Evolutionary conservation across 2,888 invertebrate species (phyloP).

Genomic region (Dryomyza anilis): DNA sequence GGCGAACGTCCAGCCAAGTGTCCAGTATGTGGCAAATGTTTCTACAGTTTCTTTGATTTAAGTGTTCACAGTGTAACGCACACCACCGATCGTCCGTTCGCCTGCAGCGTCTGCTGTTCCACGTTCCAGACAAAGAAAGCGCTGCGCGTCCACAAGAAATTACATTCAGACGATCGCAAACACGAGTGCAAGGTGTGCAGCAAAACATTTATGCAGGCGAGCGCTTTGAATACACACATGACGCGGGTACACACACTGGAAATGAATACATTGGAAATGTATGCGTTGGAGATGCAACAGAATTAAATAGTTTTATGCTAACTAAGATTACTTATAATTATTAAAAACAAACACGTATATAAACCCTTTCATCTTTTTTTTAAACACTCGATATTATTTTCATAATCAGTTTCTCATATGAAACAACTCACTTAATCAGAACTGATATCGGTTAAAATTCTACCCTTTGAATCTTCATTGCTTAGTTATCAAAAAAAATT

Average conservation of each 20-base stretch:
- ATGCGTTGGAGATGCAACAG: too few species aligned
- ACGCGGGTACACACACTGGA: conserved; percentile 17
- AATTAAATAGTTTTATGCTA: too few species aligned
- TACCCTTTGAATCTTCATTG: too few species aligned
- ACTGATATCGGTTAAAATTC: too few species aligned
- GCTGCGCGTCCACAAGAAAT: conserved; percentile 51
- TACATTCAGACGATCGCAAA: conserved; percentile 48
- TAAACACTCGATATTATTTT: too few species aligned
- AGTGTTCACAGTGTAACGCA: conserved; percentile 56
- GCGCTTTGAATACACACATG: conserved; percentile 55
- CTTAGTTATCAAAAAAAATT: too few species aligned
- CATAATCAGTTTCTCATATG: too few species aligned
- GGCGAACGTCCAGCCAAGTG: conserved; percentile 54
- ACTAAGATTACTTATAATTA: too few species aligned
- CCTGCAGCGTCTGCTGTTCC: conserved; percentile 45
- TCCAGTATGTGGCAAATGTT: conserved; percentile 49
- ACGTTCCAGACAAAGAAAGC: conserved; percentile 57
- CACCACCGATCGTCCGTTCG: conserved; percentile 49
- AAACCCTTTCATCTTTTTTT: too few species aligned
- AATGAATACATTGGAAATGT: too few species aligned
- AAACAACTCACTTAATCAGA: too few species aligned
- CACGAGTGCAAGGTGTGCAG: conserved; percentile 52
- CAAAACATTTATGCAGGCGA: conserved; percentile 54
- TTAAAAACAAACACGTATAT: too few species aligned
- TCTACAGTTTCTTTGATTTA: conserved; percentile 52